Evolutionary conservation across 2,113 vertebrate species (phyloP).

Genomic region (Osmerus eperlanus): DNA sequence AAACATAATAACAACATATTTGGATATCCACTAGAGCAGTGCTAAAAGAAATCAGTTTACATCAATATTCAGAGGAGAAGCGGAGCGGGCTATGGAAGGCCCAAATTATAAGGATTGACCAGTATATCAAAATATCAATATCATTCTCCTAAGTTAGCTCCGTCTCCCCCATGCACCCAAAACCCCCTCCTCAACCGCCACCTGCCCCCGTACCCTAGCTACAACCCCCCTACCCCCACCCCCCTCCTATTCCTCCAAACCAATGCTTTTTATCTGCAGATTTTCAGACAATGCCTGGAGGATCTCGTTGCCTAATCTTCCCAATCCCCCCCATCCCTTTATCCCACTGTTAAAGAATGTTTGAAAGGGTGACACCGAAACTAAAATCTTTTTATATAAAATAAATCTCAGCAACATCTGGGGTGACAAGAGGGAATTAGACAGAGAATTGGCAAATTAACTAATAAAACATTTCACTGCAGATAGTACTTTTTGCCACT

Average conservation of each 20-base stretch:
- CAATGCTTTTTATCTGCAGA: slow-evolving; percentile 83
- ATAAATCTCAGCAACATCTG: slow-evolving; percentile 75
- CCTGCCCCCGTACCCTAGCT: slow-evolving; percentile 14
- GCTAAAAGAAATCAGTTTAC: background rate
- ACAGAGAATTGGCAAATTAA: background rate
- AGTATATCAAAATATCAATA: slow-evolving; percentile 17
- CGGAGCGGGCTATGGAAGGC: background rate
- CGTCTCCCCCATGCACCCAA: slow-evolving; percentile 23
- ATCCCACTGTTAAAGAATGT: slow-evolving; percentile 92
- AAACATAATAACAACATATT: too few relatives aligned
- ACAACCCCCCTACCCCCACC: slow-evolving; percentile 30
- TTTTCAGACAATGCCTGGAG: slow-evolving; percentile 94
- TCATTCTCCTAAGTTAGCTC: slow-evolving; percentile 26
- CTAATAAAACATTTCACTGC: background rate
- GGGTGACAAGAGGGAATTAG: slow-evolving; percentile 10
- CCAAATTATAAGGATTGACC: background rate
- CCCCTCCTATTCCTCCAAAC: slow-evolving; percentile 47
- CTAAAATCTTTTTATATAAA: slow-evolving; percentile 56
- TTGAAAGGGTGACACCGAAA: slow-evolving; percentile 86
- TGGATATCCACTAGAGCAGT: too few relatives aligned
- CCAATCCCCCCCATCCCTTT: slow-evolving; percentile 76
- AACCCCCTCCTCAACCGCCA: slow-evolving; percentile 27
- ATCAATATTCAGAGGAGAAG: slow-evolving; percentile 3
- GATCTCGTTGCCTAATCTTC: slow-evolving; percentile 91
- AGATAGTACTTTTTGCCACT: background rate